Evolutionary conservation across 2,113 vertebrate species (phyloP), one percentile per base, ranked within the genome.

Genomic region (Hassar affinis): DNA sequence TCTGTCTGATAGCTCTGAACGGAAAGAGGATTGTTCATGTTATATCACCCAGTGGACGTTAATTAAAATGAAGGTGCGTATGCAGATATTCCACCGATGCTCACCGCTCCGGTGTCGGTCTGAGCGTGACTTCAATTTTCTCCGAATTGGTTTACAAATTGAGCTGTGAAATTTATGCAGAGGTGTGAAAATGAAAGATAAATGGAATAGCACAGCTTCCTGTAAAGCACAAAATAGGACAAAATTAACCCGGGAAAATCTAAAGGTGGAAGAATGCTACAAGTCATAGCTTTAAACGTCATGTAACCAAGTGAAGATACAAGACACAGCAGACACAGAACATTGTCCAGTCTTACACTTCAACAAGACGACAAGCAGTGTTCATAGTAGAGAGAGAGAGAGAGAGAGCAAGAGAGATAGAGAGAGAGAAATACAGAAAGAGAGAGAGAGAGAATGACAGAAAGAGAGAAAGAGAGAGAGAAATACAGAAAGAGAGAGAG

Each of bases 111-210:
- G 51, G 71, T 59, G 72, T 77, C 49, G 74, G 56, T 33, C 80
- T 71, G 64, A 88, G 71, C 45, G 30, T 68, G 80, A 82, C 82
- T 86, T 80, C 80, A 86, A 86, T 86, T 88, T 86, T 82, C 85
- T 83, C 76, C 3, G 62, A 85, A 68, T 68, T 74, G 66, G 80
- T 84, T 85, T 85, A 78, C 84, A 84, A 88, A 87, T 79, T 57
- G 75, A 84, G 57, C 72, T 85, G 84, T 88, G 87, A 88, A 88
- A 87, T 87, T 79, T 78, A 85, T 88, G 86, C 84, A 38, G 72
- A 85, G 78, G 80, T 85, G 87, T 81, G 80, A 74, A 88, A 88
- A 86, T 85, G 64, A 69, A 69, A 88, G 83, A 88, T 81, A 88
- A 83, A 87, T 35, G 71, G 69, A 79, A 78, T 22, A 79, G 51